Evolutionary conservation across 2,888 invertebrate genomes (phyloP).

Genomic region (Iselma pallidipennis): DNA sequence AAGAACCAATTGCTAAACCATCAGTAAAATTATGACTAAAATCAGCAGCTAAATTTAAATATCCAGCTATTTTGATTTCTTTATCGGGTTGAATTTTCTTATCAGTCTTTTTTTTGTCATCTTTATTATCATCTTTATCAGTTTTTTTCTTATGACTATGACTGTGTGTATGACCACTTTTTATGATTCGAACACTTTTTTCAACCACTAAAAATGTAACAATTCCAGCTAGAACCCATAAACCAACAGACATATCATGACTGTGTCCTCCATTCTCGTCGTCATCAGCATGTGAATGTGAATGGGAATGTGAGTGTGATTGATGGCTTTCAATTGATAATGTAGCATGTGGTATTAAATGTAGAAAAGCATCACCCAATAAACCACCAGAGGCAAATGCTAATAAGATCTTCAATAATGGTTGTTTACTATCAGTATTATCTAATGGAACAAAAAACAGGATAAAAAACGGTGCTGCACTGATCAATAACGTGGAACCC

Average conservation of each 20-base stretch:
- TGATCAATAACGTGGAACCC: conserved; percentile 90
- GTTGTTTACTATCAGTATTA: conserved; percentile 79
- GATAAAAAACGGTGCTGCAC: conserved; percentile 92
- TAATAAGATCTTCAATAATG: conserved; percentile 84
- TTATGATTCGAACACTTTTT: conserved; percentile 85
- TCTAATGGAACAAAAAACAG: conserved; percentile 92
- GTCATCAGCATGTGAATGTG: conserved; percentile 59
- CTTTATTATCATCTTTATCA: conserved; percentile 32
- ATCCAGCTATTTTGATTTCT: conserved; percentile 84
- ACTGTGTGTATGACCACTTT: conserved; percentile 67
- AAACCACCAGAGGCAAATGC: conserved; percentile 96
- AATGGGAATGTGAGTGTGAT: conserved; percentile 48
- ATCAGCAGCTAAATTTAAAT: conserved; percentile 96
- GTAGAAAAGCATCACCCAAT: conserved; percentile 97
- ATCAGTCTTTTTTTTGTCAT: conserved; percentile 43
- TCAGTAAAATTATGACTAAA: conserved; percentile 99
- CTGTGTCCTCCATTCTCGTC: conserved; percentile 63
- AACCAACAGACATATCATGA: conserved; percentile 88
- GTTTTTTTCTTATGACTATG: conserved; percentile 66
- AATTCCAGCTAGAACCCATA: conserved; percentile 93
- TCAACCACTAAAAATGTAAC: conserved; percentile 92
- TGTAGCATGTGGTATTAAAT: conserved; percentile 96
- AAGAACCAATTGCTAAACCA: conserved; percentile 98
- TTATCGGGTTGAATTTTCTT: conserved; percentile 49
- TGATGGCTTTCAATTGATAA: conserved; percentile 58